Percentiles rank a stretch among this genome's conserved stretches.
Conservation (phyloP, 2,888 invertebrate genomes). For the Priapulus caudatus region DNA sequence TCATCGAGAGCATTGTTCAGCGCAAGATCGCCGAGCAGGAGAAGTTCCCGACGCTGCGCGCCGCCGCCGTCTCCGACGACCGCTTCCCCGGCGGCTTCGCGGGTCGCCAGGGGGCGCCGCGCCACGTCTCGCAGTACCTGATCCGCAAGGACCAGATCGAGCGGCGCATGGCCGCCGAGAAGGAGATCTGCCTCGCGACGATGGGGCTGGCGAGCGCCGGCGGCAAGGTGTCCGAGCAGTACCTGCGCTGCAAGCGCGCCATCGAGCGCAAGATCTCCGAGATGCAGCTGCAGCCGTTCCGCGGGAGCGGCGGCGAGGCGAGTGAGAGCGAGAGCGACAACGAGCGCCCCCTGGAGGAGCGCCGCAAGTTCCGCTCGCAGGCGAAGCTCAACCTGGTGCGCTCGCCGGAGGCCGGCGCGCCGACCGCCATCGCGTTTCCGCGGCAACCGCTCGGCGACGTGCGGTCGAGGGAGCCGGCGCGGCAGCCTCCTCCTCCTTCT, state of each 20-base stretch:
- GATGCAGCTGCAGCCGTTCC: background rate
- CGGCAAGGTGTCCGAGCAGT: conserved; percentile 1
- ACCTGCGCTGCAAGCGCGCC: background rate
- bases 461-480: too few species aligned
- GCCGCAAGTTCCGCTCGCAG: background rate
- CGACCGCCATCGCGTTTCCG: too few species aligned
- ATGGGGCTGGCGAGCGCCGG: background rate
- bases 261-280: background rate
- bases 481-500: too few species aligned
- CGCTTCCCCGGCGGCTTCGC: background rate
- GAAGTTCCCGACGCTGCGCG: too few species aligned
- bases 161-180: background rate
- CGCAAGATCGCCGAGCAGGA: background rate
- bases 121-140: background rate
- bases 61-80: background rate
- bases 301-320: background rate
- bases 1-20: background rate
- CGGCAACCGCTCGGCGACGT: too few species aligned
- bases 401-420: too few species aligned
- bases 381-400: background rate
- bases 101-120: too few species aligned
- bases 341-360: background rate
- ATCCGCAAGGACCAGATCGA: background rate
- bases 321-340: background rate
- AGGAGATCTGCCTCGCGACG: too few species aligned